These are phyloP conservation scores for Tetrao urogallus DNA, from an alignment of 2,113 vertebrate genomes.

Conservation along the genomic window DNA sequence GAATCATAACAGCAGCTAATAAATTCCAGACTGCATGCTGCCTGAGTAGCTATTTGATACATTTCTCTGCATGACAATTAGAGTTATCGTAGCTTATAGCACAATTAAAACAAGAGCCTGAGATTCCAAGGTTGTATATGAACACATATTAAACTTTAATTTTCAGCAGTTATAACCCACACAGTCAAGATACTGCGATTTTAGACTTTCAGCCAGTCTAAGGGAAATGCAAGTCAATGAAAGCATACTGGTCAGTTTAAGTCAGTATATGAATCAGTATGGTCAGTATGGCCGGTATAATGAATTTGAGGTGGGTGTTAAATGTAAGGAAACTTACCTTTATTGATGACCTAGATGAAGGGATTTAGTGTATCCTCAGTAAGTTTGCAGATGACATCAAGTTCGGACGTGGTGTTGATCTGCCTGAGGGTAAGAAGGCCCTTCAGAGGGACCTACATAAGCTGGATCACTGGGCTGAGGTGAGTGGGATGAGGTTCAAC, in stretches of 20 bases:
- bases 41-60: background rate
- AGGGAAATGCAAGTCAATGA: background rate
- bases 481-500: no score
- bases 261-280: no score
- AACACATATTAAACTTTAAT: background rate
- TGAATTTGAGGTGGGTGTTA: no score
- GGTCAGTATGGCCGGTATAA: no score
- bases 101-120: background rate
- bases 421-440: no score
- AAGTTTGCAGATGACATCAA: no score
- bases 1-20: constrained; percentile 35
- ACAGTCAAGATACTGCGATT: background rate
- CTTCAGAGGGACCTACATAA: no score
- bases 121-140: background rate
- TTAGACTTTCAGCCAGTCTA: background rate
- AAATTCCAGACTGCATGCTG: background rate
- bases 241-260: background rate
- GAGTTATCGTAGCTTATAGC: background rate
- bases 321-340: no score
- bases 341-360: no score
- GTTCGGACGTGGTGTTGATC: no score
- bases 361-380: no score
- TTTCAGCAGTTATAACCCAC: background rate
- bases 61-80: constrained; percentile 18
- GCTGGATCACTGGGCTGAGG: no score